A percentile compares a stretch with the other conserved stretches of the same genome.
Evolutionary conservation across 2,113 vertebrate genomes (phyloP).

Genomic region (Centropus unirufus): DNA sequence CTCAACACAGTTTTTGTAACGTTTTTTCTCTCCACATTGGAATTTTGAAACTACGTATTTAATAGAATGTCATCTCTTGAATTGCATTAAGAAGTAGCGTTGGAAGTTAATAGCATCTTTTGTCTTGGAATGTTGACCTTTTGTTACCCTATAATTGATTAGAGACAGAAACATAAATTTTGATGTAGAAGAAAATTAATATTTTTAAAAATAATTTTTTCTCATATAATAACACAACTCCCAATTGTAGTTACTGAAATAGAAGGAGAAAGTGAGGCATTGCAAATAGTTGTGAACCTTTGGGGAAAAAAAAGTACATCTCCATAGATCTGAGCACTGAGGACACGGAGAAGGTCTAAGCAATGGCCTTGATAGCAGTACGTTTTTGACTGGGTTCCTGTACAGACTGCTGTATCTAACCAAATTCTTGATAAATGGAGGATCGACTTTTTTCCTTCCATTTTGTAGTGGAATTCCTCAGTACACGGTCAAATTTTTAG

Average conservation of each 20-base stretch:
- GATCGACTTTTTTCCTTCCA: not conserved
- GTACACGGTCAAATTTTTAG: not conserved
- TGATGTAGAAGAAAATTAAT: not conserved
- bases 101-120: not conserved
- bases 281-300: not conserved
- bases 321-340: not conserved
- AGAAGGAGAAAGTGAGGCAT: not conserved
- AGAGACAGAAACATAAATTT: conserved; percentile 1
- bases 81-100: not conserved
- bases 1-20: not conserved
- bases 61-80: not conserved
- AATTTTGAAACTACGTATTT: conserved; percentile 22
- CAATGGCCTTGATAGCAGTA: not conserved
- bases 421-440: not conserved
- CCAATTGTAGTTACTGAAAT: not conserved
- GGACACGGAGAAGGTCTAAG: not conserved
- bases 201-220: conserved; percentile 21
- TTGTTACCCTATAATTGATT: not conserved
- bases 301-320: not conserved
- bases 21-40: not conserved
- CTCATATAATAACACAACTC: not conserved
- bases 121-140: conserved; percentile 9
- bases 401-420: not conserved
- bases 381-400: not conserved
- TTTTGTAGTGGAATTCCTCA: not conserved